Evolutionary conservation across 1,140 invertebrate genomes (phyloP), one percentile per base, ranked within the genome.

Genomic region (Frieseomelitta varia): DNA sequence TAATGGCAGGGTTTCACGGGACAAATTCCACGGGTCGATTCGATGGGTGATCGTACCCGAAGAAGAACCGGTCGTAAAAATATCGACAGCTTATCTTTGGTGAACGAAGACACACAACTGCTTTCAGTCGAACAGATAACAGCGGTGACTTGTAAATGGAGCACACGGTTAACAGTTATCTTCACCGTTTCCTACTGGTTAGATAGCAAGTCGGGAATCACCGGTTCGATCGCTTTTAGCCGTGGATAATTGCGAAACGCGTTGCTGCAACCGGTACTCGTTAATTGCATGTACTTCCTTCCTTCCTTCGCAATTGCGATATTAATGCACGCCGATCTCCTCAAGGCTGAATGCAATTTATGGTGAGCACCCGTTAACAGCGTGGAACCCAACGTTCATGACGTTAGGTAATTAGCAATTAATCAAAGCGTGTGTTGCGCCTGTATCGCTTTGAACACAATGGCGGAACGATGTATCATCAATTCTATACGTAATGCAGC

Each of bases 51-150:
- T 74, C 79, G 56, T 27, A 21, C 71, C 8, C 39, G 76, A 63
- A 77, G 58, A 34, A 63, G 30, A 24, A 17, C 47, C 15, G 4
- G 65, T 75, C 84, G 56, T 81, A 81, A 85, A 81, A 58, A 74
- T 17, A 34, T 39, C 30, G 55, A 69, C n/a, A 61, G 63, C 81
- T 75, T 82, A 77, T 83, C 74, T 78, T 0, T 12, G 34, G 21
- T 15, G 69, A 81, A 75, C 79, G 79, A 76, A 81, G 72, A 81
- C 55, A 55, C 79, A 69, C 47, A 1, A n/a, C 39, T 15, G n/a
- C 34, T 63, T 81, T 80, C 55, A 39, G 51, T 11, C 47, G n/a
- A 24, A 74, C 79, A 71, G 79, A 85, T 85, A 85, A 81, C 58
- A 30, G 17, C 27, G 53, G 27, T 39, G 65, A 75, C 63, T 85